phyloP scores from a whole-genome alignment of 1,140 invertebrate species.

The Ericerus pela region DNA sequence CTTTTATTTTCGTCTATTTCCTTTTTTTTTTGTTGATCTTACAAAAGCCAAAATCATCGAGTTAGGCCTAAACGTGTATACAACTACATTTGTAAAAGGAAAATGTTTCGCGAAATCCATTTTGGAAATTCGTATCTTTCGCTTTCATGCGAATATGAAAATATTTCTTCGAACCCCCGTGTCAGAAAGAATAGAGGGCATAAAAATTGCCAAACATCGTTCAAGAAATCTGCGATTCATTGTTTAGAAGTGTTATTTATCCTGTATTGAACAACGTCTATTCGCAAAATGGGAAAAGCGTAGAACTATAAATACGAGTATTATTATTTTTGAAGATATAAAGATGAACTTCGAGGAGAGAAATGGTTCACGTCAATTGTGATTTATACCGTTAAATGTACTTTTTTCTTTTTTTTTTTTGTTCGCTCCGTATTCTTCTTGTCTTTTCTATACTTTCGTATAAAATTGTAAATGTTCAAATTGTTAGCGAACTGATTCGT shows the following conservation, averaged over 20 bases:
- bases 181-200: constrained; percentile 2
- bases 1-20: too few relatives aligned
- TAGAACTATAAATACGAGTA: constrained; percentile 8
- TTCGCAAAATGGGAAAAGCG: constrained; percentile 6
- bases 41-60: too few relatives aligned
- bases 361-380: constrained; percentile 9
- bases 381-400: constrained; percentile 8
- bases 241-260: constrained; percentile 11
- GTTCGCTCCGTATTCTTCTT: too few relatives aligned
- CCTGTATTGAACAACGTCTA: constrained; percentile 4
- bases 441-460: too few relatives aligned
- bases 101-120: too few relatives aligned
- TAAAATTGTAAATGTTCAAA: too few relatives aligned
- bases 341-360: constrained; percentile 7
- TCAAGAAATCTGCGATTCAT: constrained; percentile 11
- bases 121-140: too few relatives aligned
- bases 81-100: too few relatives aligned
- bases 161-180: neutral
- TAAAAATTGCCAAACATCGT: constrained; percentile 10
- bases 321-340: constrained; percentile 12
- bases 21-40: too few relatives aligned
- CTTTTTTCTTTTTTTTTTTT: constrained; percentile 1
- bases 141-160: too few relatives aligned
- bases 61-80: too few relatives aligned
- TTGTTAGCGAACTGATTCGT: too few relatives aligned